Conservation (phyloP, 2,113 vertebrate species). For the Pterocles burchelli region DNA sequence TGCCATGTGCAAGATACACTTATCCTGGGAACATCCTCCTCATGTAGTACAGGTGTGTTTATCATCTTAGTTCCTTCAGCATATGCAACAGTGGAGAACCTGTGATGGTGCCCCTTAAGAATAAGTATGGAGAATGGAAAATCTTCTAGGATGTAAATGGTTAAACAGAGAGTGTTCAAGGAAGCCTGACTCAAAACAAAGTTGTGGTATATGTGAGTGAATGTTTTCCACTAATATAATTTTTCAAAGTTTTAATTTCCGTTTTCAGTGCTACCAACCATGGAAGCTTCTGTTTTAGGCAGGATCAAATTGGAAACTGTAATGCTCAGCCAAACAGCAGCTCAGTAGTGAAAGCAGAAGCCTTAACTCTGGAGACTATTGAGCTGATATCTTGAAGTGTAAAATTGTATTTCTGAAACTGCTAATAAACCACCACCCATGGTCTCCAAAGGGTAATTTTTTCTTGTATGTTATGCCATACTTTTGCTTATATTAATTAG, state of each 20-base stretch:
- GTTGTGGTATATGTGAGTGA: not conserved
- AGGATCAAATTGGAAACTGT: conserved; percentile 56
- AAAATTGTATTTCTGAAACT: conserved; percentile 40
- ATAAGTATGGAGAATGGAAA: not conserved
- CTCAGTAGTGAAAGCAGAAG: conserved; percentile 37
- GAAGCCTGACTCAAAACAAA: not conserved
- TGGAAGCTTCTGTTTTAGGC: conserved; percentile 60
- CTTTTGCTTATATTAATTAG: conserved; percentile 23
- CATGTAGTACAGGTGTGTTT: not conserved
- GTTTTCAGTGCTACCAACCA: conserved; percentile 44
- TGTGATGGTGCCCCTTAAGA: not conserved
- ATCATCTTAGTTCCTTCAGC: not conserved
- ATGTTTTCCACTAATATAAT: conserved; percentile 38
- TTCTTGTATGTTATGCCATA: not conserved
- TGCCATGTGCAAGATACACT: not conserved
- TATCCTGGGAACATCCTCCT: not conserved
- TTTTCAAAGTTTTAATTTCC: conserved; percentile 52
- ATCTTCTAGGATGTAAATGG: not conserved
- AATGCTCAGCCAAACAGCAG: conserved; percentile 33
- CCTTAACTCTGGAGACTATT: not conserved
- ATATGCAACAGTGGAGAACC: not conserved
- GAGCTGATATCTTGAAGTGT: not conserved
- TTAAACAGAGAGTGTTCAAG: not conserved
- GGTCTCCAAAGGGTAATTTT: conserved; percentile 29
- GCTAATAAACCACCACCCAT: not conserved